Conservation (phyloP, 1,140 invertebrate genomes). For the Danaus plexippus region DNA sequence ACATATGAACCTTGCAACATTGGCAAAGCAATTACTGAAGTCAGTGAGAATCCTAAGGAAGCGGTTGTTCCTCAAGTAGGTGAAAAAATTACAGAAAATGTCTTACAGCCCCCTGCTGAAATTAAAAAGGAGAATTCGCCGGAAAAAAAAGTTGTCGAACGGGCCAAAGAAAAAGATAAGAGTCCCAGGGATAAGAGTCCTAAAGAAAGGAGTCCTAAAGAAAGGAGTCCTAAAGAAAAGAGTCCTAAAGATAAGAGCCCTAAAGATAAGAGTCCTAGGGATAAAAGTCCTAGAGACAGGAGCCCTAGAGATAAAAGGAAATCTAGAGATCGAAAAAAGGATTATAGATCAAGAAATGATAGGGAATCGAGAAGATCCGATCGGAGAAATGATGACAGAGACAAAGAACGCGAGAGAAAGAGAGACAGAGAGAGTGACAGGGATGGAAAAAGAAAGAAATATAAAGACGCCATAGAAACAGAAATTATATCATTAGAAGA, state of each 20-base stretch:
- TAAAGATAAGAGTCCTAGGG: conserved; percentile 17
- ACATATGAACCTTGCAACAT: conserved; percentile 29
- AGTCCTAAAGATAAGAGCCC: conserved; percentile 25
- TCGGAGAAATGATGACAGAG: conserved; percentile 28
- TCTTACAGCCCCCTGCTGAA: too few relatives aligned
- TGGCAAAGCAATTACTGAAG: conserved; percentile 1
- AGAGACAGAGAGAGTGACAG: conserved; percentile 25
- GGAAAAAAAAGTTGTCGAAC: too few relatives aligned
- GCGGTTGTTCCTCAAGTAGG: too few relatives aligned
- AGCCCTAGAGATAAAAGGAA: conserved; percentile 34
- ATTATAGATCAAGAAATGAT: conserved; percentile 38
- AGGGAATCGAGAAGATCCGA: conserved; percentile 34
- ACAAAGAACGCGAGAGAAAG: conserved; percentile 27
- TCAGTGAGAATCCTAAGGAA: too few relatives aligned
- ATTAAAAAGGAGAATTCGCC: too few relatives aligned
- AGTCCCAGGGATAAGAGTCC: conserved; percentile 11
- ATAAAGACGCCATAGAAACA: conserved; percentile 35
- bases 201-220: conserved; percentile 14
- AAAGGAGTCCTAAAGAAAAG: conserved; percentile 22
- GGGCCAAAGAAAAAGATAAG: too few relatives aligned
- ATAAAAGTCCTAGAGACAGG: conserved; percentile 20
- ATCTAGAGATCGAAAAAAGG: conserved; percentile 40
- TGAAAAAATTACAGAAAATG: too few relatives aligned
- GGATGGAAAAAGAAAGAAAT: conserved; percentile 36
- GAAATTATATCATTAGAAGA: conserved; percentile 62